Evolutionary conservation across 2,888 invertebrate species (phyloP).

Genomic region (Meiosimyza decipiens): DNA sequence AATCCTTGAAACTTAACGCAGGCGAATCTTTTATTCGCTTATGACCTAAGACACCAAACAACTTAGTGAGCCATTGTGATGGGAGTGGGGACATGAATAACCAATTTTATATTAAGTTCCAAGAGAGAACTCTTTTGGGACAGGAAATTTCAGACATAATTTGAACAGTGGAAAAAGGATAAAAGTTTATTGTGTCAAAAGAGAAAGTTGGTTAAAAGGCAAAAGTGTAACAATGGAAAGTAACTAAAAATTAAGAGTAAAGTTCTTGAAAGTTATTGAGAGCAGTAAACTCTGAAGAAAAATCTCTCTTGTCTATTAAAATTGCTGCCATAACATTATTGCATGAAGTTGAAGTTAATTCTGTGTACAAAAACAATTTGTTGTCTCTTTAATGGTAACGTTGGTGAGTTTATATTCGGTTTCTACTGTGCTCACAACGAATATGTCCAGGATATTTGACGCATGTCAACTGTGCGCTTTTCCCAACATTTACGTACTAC

Average conservation of each 20-base stretch:
- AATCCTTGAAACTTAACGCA: slow-evolving; percentile 18
- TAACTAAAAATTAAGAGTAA: slow-evolving; percentile 30
- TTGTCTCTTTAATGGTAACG: not conserved
- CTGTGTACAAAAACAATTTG: too few relatives aligned
- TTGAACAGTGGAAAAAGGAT: slow-evolving; percentile 1
- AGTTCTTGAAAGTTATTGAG: slow-evolving; percentile 13
- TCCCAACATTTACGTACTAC: slow-evolving; percentile 24
- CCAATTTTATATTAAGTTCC: slow-evolving; percentile 8
- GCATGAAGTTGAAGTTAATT: too few relatives aligned
- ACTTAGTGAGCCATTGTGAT: slow-evolving; percentile 11
- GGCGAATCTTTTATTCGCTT: slow-evolving; percentile 35
- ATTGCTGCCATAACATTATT: too few relatives aligned
- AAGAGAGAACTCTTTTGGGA: slow-evolving; percentile 47
- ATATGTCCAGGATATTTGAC: slow-evolving; percentile 10
- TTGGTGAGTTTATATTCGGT: not conserved
- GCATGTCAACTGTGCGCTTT: slow-evolving; percentile 15
- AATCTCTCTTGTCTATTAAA: not conserved
- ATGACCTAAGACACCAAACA: slow-evolving; percentile 58
- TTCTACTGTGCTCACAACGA: not conserved
- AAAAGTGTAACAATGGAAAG: slow-evolving; percentile 55
- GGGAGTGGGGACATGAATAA: slow-evolving; percentile 34
- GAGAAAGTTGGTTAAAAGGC: not conserved
- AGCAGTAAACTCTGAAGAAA: slow-evolving; percentile 19
- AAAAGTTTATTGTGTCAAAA: not conserved
- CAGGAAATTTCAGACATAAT: slow-evolving; percentile 18